Conservation (phyloP, 2,797 vertebrate genomes). For the Pseudomugil gertrudae region DNA sequence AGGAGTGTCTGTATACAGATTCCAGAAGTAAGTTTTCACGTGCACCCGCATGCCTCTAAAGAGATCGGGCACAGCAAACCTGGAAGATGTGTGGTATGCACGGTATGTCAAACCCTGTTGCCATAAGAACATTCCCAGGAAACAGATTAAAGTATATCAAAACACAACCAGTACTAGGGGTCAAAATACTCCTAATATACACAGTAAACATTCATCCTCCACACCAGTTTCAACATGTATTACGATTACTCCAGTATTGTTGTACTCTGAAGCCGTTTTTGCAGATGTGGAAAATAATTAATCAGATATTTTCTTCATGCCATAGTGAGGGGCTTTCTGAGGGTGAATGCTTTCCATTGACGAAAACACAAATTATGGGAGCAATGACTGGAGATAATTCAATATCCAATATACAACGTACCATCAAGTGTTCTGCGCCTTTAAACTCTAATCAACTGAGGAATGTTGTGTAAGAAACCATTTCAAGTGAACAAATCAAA, state of each 20-base stretch:
- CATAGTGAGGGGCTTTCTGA: slow-evolving; percentile 57
- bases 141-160: slow-evolving; percentile 6
- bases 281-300: slow-evolving; percentile 78
- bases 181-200: not conserved
- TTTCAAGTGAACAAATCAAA: not conserved
- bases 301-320: slow-evolving; percentile 67
- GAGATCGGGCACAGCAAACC: slow-evolving; percentile 34
- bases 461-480: not conserved
- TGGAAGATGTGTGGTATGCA: slow-evolving; percentile 51
- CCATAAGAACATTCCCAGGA: slow-evolving; percentile 23
- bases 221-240: slow-evolving; percentile 12
- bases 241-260: not conserved
- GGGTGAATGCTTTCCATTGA: slow-evolving; percentile 56
- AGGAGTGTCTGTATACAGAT: slow-evolving; percentile 6
- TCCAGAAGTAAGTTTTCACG: slow-evolving; percentile 32
- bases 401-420: not conserved
- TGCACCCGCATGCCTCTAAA: slow-evolving; percentile 34
- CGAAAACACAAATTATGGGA: slow-evolving; percentile 40
- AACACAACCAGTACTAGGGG: not conserved
- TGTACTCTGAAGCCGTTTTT: slow-evolving; percentile 53
- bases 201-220: not conserved
- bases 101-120: slow-evolving; percentile 29
- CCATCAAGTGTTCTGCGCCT: slow-evolving; percentile 3
- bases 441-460: not conserved
- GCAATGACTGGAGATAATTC: slow-evolving; percentile 21